These are phyloP conservation scores for Onychomys torridus DNA, from an alignment of 2,797 vertebrate species.

Conservation along the genomic window DNA sequence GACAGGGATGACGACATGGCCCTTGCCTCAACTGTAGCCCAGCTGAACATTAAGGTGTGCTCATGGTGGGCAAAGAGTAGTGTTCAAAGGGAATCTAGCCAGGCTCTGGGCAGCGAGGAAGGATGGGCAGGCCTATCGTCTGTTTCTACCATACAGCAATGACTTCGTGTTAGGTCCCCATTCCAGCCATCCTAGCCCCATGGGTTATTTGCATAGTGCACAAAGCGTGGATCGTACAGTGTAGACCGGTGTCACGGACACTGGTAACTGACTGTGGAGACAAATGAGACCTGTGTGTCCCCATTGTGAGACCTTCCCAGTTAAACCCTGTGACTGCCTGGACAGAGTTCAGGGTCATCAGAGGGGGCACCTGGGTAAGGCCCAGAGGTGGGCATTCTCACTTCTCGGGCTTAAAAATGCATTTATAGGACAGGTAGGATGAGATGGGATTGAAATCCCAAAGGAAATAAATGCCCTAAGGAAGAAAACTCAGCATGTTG, in stretches of 20 bases:
- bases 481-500: slow-evolving; percentile 66
- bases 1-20: too few species aligned
- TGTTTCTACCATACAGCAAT: neutral
- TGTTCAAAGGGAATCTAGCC: neutral
- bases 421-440: neutral
- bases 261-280: neutral
- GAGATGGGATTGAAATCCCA: slow-evolving; percentile 56
- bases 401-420: neutral
- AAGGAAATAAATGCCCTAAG: neutral
- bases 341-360: neutral
- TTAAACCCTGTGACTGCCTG: neutral
- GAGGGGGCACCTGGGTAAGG: neutral
- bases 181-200: neutral
- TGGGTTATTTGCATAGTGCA: slow-evolving; percentile 59
- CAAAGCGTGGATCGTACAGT: slow-evolving; percentile 46
- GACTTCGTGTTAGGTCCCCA: slow-evolving; percentile 16
- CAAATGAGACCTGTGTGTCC: slow-evolving; percentile 64
- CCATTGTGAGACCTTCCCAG: neutral
- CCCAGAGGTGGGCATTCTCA: neutral
- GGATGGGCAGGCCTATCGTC: neutral
- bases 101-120: neutral
- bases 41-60: neutral
- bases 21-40: neutral
- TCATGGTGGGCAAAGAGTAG: neutral
- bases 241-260: neutral